Percentiles rank a stretch among this genome's conserved stretches.
Conservation (phyloP, 2,113 vertebrate species). For the Myiagra hebetior region DNA sequence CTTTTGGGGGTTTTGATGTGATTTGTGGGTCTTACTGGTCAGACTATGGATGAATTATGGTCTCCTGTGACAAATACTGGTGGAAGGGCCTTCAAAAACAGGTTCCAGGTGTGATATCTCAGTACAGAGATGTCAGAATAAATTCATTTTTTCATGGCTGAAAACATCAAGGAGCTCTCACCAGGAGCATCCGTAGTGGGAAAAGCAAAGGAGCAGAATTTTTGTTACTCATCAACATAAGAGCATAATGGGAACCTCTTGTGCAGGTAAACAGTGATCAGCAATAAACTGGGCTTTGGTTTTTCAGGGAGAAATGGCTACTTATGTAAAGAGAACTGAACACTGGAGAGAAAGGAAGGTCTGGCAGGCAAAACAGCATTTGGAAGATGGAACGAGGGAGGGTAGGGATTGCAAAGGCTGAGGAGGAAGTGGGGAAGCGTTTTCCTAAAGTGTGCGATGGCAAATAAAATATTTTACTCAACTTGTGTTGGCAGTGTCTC, state of each 20-base stretch:
- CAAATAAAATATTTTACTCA: not conserved
- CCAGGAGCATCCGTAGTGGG: not conserved
- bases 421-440: not conserved
- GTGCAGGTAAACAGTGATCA: not conserved
- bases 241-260: not conserved
- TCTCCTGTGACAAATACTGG: not conserved
- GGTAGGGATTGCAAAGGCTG: not conserved
- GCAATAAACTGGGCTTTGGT: not conserved
- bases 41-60: not conserved
- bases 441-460: not conserved
- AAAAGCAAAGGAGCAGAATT: not conserved
- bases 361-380: not conserved
- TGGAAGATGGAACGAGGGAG: not conserved
- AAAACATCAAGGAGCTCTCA: not conserved
- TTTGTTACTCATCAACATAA: not conserved
- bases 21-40: not conserved
- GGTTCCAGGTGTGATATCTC: not conserved
- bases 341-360: not conserved
- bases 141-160: not conserved
- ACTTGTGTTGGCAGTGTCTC: not conserved
- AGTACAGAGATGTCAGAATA: not conserved
- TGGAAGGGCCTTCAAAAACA: not conserved
- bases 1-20: not conserved
- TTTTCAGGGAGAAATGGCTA: not conserved
- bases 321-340: not conserved